phyloP scores from a whole-genome alignment of 2,797 vertebrate species.

The Jordanella pulchra region DNA sequence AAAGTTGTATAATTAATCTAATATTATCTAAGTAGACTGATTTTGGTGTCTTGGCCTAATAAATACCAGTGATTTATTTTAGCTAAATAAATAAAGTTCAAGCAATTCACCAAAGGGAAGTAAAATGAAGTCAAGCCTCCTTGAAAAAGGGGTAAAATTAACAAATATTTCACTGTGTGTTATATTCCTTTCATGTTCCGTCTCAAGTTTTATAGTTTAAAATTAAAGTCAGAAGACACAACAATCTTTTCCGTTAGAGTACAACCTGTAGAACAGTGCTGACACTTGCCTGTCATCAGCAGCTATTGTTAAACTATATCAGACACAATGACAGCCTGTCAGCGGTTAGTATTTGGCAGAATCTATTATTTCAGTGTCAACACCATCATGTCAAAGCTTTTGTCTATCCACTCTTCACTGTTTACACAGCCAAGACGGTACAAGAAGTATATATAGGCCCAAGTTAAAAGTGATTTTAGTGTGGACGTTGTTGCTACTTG shows the following conservation, averaged over 20 bases:
- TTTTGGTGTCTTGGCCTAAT: no score
- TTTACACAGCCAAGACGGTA: constrained; percentile 23
- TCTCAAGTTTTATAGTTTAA: background rate
- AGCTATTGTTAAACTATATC: constrained; percentile 44
- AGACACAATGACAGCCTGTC: constrained; percentile 41
- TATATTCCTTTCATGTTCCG: constrained; percentile 6
- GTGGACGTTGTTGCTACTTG: constrained; percentile 14
- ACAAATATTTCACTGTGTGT: background rate
- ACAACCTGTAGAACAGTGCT: constrained; percentile 8
- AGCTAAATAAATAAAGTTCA: background rate
- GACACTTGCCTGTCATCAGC: constrained; percentile 42
- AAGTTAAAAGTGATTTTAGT: constrained; percentile 21
- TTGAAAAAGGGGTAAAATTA: background rate
- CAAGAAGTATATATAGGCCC: constrained; percentile 26
- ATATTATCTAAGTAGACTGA: no score
- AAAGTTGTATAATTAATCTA: no score
- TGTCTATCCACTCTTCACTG: constrained; percentile 34
- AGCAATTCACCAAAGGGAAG: background rate
- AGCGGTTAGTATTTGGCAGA: constrained; percentile 25
- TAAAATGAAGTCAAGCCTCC: background rate
- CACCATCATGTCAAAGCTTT: constrained; percentile 30
- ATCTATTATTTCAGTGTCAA: constrained; percentile 44
- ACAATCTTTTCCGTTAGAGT: constrained; percentile 1
- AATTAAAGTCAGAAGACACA: constrained; percentile 18
- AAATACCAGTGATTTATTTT: no score